Conservation (phyloP, 2,797 vertebrate species). For the Microhierax caerulescens region DNA sequence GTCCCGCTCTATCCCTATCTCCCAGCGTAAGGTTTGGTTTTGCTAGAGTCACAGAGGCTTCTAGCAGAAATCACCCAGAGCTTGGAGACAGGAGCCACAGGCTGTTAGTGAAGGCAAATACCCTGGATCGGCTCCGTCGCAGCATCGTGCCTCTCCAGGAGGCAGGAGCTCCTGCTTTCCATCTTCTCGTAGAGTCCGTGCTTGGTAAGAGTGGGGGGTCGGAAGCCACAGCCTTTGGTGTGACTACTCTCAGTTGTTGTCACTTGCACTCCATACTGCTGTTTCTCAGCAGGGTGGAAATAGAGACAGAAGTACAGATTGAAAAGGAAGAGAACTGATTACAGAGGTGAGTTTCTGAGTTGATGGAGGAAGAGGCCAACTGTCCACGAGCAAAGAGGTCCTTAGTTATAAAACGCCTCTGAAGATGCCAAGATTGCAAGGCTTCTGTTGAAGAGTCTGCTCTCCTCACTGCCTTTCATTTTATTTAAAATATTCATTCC, state of each 20-base stretch:
- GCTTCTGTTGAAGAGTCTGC: neutral
- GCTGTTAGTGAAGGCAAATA: neutral
- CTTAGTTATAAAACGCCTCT: neutral
- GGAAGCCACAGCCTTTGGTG: fast-evolving
- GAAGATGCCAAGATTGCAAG: neutral
- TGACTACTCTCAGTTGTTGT: neutral
- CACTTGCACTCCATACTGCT: neutral
- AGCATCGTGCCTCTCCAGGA: neutral
- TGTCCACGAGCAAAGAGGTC: neutral
- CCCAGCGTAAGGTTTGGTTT: neutral
- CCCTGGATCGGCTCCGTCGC: neutral
- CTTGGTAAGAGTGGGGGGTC: fast-evolving
- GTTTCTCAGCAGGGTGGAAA: neutral
- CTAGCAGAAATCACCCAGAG: neutral
- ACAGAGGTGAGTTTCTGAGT: neutral
- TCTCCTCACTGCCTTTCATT: neutral
- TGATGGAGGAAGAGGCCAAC: neutral
- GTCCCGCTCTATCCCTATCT: neutral
- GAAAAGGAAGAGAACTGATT: neutral
- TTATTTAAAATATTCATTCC: neutral
- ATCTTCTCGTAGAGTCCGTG: neutral
- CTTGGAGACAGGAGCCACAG: neutral
- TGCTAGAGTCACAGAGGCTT: neutral
- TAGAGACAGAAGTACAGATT: neutral
- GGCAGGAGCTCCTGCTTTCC: neutral